Evolutionary conservation across 2,797 vertebrate genomes (phyloP).

Genomic region (Bovichtus diacanthus): DNA sequence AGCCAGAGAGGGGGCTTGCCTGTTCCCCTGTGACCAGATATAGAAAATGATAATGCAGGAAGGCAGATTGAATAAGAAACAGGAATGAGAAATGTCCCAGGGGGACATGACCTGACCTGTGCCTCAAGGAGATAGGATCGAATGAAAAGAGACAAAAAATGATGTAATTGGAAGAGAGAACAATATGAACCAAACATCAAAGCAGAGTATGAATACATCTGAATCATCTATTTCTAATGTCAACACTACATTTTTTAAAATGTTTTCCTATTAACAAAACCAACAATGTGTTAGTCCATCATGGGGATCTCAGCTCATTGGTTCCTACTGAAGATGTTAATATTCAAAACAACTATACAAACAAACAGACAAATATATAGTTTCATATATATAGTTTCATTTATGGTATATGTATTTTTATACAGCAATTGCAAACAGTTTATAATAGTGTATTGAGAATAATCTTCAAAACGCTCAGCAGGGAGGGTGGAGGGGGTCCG

Average conservation of each 20-base stretch:
- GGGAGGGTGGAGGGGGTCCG: too few species aligned
- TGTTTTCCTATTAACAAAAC: too few species aligned
- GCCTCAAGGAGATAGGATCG: not conserved
- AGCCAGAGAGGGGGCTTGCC: constrained; percentile 13
- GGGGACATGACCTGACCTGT: constrained; percentile 13
- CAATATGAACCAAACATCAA: not conserved
- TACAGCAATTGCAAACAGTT: too few species aligned
- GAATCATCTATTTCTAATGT: not conserved
- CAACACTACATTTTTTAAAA: not conserved
- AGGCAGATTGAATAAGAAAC: constrained; percentile 41
- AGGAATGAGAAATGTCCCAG: constrained; percentile 21
- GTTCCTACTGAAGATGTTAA: too few species aligned
- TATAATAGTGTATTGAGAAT: too few species aligned
- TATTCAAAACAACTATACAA: not conserved
- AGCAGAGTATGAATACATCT: not conserved
- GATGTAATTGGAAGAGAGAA: not conserved
- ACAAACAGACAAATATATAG: too few species aligned
- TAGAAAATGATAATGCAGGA: constrained; percentile 53
- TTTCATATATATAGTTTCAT: too few species aligned
- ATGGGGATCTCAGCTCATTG: too few species aligned
- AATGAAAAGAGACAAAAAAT: not conserved
- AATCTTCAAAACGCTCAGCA: too few species aligned
- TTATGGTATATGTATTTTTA: too few species aligned
- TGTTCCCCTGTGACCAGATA: constrained; percentile 47
- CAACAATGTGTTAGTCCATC: too few species aligned